Conservation (phyloP, 2,797 vertebrate genomes). For the Thalassophryne amazonica region DNA sequence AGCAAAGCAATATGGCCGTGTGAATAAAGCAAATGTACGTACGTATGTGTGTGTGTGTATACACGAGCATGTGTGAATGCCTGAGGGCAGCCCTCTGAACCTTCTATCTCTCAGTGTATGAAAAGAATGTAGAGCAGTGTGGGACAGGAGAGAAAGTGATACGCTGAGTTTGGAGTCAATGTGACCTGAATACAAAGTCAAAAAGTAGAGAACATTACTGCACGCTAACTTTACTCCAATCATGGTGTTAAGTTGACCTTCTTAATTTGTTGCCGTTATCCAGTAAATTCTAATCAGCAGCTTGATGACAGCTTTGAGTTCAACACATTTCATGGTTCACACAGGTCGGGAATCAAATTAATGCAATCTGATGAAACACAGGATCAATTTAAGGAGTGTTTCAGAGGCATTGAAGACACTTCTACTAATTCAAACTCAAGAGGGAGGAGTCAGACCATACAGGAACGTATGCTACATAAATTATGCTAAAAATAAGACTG, state of each 20-base stretch:
- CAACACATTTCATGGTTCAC: background rate
- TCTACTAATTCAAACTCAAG: no score
- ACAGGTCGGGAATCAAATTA: background rate
- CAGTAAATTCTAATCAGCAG: slow-evolving; percentile 6
- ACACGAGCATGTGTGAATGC: slow-evolving; percentile 8
- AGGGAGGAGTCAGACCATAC: no score
- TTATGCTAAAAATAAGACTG: no score
- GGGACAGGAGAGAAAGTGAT: slow-evolving; percentile 25
- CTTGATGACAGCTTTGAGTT: background rate
- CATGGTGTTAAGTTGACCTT: background rate
- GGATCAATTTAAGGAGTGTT: no score
- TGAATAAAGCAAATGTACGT: slow-evolving; percentile 35
- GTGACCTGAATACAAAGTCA: slow-evolving; percentile 33
- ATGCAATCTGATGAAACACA: no score
- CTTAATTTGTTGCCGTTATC: slow-evolving; percentile 1
- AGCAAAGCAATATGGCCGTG: slow-evolving; percentile 16
- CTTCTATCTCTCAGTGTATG: slow-evolving; percentile 12
- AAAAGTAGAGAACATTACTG: background rate
- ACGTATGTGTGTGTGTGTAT: slow-evolving; percentile 2
- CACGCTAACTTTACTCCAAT: background rate
- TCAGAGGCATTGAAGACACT: no score
- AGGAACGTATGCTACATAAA: no score
- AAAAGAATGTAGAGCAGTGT: slow-evolving; percentile 22
- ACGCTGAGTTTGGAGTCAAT: slow-evolving; percentile 2
- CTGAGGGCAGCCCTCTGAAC: slow-evolving; percentile 44